phyloP scores from a whole-genome alignment of 2,888 invertebrate genomes.

The Leucozona laternaria region DNA sequence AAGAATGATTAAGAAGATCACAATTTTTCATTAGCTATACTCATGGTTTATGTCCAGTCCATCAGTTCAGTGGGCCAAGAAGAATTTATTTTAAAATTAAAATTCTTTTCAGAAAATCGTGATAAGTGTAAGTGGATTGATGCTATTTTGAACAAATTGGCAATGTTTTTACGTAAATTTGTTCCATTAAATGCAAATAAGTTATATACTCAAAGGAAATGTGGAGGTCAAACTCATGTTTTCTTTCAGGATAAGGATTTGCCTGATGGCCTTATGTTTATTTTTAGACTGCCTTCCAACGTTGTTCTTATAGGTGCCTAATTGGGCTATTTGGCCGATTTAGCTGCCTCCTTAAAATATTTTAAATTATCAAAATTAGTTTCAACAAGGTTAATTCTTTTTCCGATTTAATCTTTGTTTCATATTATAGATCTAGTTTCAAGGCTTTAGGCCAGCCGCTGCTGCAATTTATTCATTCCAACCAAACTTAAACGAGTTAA shows the following conservation, averaged over 20 bases:
- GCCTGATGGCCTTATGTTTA: background rate
- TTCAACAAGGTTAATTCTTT: no score
- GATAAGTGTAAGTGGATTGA: slow-evolving; percentile 44
- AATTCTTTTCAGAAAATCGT: slow-evolving; percentile 23
- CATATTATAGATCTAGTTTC: no score
- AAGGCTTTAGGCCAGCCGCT: no score
- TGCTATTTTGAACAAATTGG: slow-evolving; percentile 39
- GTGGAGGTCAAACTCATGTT: no score
- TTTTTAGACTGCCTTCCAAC: no score
- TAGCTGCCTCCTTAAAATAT: no score
- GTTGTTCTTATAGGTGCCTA: no score
- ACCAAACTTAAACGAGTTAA: no score
- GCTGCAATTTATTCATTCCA: no score
- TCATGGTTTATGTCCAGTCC: slow-evolving; percentile 13
- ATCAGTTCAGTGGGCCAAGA: slow-evolving; percentile 3
- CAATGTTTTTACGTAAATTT: slow-evolving; percentile 33
- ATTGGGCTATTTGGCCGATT: no score
- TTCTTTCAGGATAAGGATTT: background rate
- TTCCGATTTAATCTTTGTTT: no score
- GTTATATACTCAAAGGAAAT: background rate
- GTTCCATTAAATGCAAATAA: slow-evolving; percentile 15
- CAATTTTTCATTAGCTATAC: slow-evolving; percentile 2
- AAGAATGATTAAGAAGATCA: background rate
- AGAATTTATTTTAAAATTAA: slow-evolving; percentile 20
- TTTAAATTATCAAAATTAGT: no score